Evolutionary conservation across 2,888 invertebrate species (phyloP).

Genomic region (Cephus rjabovi): DNA sequence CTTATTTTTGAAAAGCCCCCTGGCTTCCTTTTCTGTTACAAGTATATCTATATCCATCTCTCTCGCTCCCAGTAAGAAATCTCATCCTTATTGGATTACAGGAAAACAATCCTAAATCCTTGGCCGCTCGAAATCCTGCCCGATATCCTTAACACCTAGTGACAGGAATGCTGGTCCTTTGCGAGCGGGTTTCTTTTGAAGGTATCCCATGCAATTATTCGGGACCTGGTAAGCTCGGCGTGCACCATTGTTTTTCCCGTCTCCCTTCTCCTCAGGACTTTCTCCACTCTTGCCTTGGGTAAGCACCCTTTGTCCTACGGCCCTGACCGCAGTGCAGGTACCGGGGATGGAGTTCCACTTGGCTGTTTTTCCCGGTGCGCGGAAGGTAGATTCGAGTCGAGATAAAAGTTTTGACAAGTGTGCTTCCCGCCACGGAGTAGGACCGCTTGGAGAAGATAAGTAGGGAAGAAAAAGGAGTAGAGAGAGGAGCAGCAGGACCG

Average conservation of each 20-base stretch:
- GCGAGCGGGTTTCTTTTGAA: slow-evolving; percentile 48
- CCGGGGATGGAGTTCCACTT: slow-evolving; percentile 17
- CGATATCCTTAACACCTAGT: slow-evolving; percentile 50
- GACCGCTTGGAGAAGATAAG: slow-evolving; percentile 5
- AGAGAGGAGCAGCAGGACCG: slow-evolving; percentile 3
- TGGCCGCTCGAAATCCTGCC: neutral
- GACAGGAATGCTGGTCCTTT: slow-evolving; percentile 47
- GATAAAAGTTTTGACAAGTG: slow-evolving; percentile 60
- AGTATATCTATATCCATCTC: neutral
- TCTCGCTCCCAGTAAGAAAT: neutral
- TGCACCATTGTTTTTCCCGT: slow-evolving; percentile 18
- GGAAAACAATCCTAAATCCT: slow-evolving; percentile 52
- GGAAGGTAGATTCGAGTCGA: slow-evolving; percentile 35
- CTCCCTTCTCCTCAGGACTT: slow-evolving; percentile 3
- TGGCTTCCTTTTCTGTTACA: too few species aligned
- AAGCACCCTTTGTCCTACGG: slow-evolving; percentile 2
- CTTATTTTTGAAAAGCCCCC: too few species aligned
- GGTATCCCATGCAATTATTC: slow-evolving; percentile 60
- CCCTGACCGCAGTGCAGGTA: slow-evolving; percentile 17
- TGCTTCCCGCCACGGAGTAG: slow-evolving; percentile 18
- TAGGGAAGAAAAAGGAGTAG: neutral
- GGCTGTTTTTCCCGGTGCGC: slow-evolving; percentile 37
- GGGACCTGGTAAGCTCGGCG: slow-evolving; percentile 38
- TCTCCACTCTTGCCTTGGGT: slow-evolving; percentile 9
- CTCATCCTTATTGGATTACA: slow-evolving; percentile 56